Conservation (phyloP, 2,113 vertebrate genomes). For the Crocuta crocuta region DNA sequence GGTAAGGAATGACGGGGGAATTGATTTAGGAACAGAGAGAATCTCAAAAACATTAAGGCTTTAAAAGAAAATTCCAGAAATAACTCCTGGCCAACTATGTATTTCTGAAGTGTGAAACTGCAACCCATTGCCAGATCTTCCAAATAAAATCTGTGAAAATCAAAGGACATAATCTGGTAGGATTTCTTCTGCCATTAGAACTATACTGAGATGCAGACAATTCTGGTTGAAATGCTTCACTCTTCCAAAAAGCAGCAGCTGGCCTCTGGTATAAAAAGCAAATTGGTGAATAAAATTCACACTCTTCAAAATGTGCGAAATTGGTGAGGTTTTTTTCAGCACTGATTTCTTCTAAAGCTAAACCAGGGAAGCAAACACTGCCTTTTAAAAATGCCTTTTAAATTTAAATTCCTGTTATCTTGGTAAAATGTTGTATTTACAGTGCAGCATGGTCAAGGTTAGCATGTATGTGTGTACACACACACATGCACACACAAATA, state of each 20-base stretch:
- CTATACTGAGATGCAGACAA: slow-evolving; percentile 64
- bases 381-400: slow-evolving; percentile 50
- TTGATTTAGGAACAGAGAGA: slow-evolving; percentile 30
- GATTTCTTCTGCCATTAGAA: slow-evolving; percentile 76
- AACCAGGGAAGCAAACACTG: slow-evolving; percentile 49
- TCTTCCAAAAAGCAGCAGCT: slow-evolving; percentile 80
- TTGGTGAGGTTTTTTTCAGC: slow-evolving; percentile 37
- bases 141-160: slow-evolving; percentile 77
- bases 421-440: slow-evolving; percentile 65
- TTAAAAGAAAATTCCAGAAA: slow-evolving; percentile 74
- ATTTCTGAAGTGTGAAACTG: slow-evolving; percentile 75
- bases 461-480: neutral
- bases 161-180: slow-evolving; percentile 84
- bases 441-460: neutral
- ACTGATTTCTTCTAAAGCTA: slow-evolving; percentile 57
- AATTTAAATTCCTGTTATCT: slow-evolving; percentile 51
- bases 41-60: slow-evolving; percentile 57
- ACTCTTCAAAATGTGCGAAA: slow-evolving; percentile 66
- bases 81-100: slow-evolving; percentile 65
- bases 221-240: slow-evolving; percentile 69
- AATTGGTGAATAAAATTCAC: slow-evolving; percentile 81
- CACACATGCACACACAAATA: slow-evolving; percentile 23
- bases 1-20: slow-evolving; percentile 42
- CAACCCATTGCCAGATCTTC: slow-evolving; percentile 67
- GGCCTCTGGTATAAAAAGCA: slow-evolving; percentile 80